Conservation (phyloP, 2,888 invertebrate genomes). For the Neria commutata region DNA sequence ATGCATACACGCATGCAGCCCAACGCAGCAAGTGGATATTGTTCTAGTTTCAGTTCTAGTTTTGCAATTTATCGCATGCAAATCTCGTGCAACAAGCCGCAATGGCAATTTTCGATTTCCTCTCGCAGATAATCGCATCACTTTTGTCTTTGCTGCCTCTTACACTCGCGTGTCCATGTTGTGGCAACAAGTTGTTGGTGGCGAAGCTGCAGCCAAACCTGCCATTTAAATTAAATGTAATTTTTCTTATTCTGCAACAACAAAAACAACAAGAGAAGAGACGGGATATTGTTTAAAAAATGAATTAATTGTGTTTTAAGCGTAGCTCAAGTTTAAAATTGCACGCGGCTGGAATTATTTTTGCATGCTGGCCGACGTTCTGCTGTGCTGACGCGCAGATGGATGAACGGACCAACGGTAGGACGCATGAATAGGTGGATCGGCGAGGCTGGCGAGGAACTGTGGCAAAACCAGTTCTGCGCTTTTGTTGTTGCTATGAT, state of each 20-base stretch:
- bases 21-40: slow-evolving; percentile 6
- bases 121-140: slow-evolving; percentile 39
- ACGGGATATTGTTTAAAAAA: background rate
- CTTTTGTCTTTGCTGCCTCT: background rate
- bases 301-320: slow-evolving; percentile 25
- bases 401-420: too few relatives aligned
- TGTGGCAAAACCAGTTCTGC: too few relatives aligned
- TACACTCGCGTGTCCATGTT: slow-evolving; percentile 1
- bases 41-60: background rate
- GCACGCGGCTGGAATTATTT: background rate
- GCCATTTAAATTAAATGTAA: slow-evolving; percentile 52
- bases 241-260: slow-evolving; percentile 25
- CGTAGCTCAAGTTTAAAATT: background rate
- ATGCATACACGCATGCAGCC: slow-evolving; percentile 1
- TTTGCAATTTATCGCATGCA: slow-evolving; percentile 44
- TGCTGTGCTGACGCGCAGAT: too few relatives aligned
- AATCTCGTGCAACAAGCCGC: slow-evolving; percentile 47
- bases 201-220: slow-evolving; percentile 35
- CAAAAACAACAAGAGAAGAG: slow-evolving; percentile 17
- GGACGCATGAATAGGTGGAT: too few relatives aligned
- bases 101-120: slow-evolving; percentile 55
- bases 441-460: too few relatives aligned
- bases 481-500: too few relatives aligned
- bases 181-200: slow-evolving; percentile 38
- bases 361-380: too few relatives aligned